Base-by-base conservation (phyloP, 2,113 vertebrate genomes). In the Azemiops feae region DNA sequence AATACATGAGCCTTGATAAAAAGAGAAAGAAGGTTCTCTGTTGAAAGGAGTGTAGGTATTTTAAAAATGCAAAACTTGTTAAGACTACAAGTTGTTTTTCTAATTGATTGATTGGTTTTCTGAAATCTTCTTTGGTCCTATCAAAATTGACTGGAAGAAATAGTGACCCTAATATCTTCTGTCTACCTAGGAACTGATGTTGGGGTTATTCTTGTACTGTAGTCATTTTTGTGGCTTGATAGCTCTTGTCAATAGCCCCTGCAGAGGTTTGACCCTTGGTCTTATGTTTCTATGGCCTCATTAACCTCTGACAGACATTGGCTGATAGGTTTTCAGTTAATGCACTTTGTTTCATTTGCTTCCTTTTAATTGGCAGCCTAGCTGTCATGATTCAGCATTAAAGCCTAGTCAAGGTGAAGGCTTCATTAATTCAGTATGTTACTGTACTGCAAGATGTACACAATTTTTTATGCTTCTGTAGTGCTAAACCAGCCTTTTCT, bases 251-350 rank as follows among this genome's bases (percentile, higher is more conserved):
- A 94, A 53, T 90, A 90, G 60, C 34, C 64, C 1, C 69, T 94
- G 86, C 64, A 90, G 91, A 95, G 90, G 93, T 45, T 43, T 89
- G 86, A 92, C 58, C 85, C 94, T 95, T 92, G 93, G 92, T 92
- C 0, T 0, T 89, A n/a, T 93, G 47, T 93, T 89, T 95, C 39
- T 11, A 4, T 96, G 93, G 89, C 92, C 95, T 95, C 91, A 94
- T 96, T 95, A 95, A 94, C 94, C 92, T 96, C 95, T 96, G 89
- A 95, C 92, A 2, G 53, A 69, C n/a, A 87, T 55, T 45, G 89
- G 93, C 92, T 95, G 95, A 91, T 96, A 91, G 53, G 92, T 95
- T 95, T 96, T 94, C 89, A 0, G 92, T 92, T 5, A 4, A 10
- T 2, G 16, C 90, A 85, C 14, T 91, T 94, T 91, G 27, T 88